Percentiles rank a stretch among this genome's conserved stretches.
phyloP scores from a whole-genome alignment of 2,888 invertebrate genomes.

The Omphaloscelis lunosa region DNA sequence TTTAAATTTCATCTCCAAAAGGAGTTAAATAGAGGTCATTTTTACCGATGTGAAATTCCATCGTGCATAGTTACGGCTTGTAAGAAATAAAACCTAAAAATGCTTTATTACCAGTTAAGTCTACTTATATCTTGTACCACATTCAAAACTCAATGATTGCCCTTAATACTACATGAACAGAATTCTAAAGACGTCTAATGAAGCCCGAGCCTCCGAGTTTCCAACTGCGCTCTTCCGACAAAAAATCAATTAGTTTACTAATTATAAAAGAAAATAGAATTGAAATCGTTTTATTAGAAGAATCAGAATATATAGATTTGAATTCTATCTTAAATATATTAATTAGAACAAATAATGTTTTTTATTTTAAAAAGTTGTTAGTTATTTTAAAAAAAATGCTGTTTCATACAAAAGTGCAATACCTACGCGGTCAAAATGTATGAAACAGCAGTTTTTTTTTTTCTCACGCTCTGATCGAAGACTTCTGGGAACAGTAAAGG shows the following conservation, averaged over 20 bases:
- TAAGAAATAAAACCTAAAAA: no score
- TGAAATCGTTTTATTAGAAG: slow-evolving; percentile 7
- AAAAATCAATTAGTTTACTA: slow-evolving; percentile 50
- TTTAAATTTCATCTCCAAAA: no score
- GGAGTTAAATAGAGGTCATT: no score
- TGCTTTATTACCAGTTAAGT: no score
- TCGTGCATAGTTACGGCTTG: no score
- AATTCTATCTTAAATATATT: not conserved
- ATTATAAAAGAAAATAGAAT: slow-evolving; percentile 41
- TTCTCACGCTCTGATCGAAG: not conserved
- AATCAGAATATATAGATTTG: not conserved
- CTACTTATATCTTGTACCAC: slow-evolving; percentile 11
- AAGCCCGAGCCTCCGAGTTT: slow-evolving; percentile 20
- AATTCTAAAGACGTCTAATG: slow-evolving; percentile 52
- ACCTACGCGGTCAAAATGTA: no score
- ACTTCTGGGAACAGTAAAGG: slow-evolving; percentile 2
- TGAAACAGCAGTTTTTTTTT: no score
- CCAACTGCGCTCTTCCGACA: slow-evolving; percentile 2
- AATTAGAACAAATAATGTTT: slow-evolving; percentile 1
- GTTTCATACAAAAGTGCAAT: no score
- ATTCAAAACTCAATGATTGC: slow-evolving; percentile 41
- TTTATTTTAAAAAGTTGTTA: no score
- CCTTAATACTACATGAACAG: slow-evolving; percentile 28
- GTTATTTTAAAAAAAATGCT: no score
- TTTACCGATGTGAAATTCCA: no score